phyloP scores from a whole-genome alignment of 2,113 vertebrate species.

The Tichodroma muraria region DNA sequence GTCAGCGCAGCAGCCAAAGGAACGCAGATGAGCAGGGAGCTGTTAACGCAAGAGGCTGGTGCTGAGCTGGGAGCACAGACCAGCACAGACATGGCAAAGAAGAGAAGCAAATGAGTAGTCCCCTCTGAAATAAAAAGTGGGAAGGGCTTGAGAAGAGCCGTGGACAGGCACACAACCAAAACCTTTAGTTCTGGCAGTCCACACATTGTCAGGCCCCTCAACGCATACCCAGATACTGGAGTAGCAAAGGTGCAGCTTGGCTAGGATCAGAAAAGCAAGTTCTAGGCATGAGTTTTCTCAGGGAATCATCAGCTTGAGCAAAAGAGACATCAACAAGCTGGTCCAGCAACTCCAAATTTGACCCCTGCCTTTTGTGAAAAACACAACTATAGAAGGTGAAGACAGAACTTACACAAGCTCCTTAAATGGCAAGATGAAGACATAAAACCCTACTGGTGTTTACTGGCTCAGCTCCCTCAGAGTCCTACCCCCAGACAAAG shows the following conservation, averaged over 20 bases:
- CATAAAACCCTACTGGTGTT: not conserved
- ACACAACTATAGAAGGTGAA: not conserved
- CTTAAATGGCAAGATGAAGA: not conserved
- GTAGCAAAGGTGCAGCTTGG: not conserved
- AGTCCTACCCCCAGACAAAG: not conserved
- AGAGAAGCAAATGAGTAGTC: not conserved
- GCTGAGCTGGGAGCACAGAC: not conserved
- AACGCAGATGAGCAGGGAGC: slow-evolving; percentile 1
- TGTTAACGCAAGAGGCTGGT: not conserved
- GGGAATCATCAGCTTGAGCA: not conserved
- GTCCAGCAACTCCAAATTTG: not conserved
- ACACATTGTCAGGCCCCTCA: not conserved
- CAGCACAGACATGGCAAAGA: not conserved
- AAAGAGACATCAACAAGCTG: not conserved
- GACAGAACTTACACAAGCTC: not conserved
- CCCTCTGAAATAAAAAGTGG: not conserved
- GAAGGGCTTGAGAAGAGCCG: not conserved
- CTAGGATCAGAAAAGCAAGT: not conserved
- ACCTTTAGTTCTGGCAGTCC: not conserved
- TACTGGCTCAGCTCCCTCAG: not conserved
- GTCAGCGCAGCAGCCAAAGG: not conserved
- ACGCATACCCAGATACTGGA: not conserved
- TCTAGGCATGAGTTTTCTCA: not conserved
- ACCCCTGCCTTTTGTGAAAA: not conserved
- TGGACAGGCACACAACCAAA: not conserved